Conservation (phyloP, 2,797 vertebrate genomes). For the Sorex maritimensis region DNA sequence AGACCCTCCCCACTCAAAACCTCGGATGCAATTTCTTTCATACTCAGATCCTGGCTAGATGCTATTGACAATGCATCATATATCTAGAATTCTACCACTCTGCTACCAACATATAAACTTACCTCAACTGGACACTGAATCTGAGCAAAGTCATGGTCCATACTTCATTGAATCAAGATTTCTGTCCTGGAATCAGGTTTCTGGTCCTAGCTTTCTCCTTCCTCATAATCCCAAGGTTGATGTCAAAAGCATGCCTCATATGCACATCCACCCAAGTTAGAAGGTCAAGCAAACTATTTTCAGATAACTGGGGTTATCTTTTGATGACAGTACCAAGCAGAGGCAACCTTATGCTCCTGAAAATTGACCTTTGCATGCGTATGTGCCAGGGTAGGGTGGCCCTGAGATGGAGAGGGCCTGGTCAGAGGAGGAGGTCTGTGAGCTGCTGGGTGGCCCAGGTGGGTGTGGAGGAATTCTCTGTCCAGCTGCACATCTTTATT, state of each 20-base stretch:
- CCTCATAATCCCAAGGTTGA: conserved; percentile 4
- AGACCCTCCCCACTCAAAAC: conserved; percentile 9
- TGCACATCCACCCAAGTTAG: not conserved
- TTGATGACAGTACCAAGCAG: conserved; percentile 3
- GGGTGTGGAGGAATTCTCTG: conserved; percentile 85
- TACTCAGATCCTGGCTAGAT: conserved; percentile 7
- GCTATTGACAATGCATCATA: not conserved
- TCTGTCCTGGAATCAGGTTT: conserved; percentile 33
- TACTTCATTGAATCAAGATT: conserved; percentile 13
- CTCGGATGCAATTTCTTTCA: conserved; percentile 1
- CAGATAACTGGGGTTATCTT: conserved; percentile 18
- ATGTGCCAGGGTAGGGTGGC: not conserved
- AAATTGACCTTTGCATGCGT: conserved; percentile 12
- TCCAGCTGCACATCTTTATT: conserved; percentile 90
- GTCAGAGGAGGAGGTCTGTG: not conserved
- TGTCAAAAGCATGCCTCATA: conserved; percentile 10
- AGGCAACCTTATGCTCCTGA: not conserved
- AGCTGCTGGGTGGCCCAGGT: conserved; percentile 78
- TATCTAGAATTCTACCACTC: conserved; percentile 10
- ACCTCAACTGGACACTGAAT: not conserved
- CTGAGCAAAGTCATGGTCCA: not conserved
- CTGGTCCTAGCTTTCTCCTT: conserved; percentile 17
- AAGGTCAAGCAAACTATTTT: not conserved
- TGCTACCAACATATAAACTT: not conserved
- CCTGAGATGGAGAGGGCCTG: conserved; percentile 62